Base-by-base conservation (phyloP, 2,797 vertebrate species). In the Galaxias olidus region DNA sequence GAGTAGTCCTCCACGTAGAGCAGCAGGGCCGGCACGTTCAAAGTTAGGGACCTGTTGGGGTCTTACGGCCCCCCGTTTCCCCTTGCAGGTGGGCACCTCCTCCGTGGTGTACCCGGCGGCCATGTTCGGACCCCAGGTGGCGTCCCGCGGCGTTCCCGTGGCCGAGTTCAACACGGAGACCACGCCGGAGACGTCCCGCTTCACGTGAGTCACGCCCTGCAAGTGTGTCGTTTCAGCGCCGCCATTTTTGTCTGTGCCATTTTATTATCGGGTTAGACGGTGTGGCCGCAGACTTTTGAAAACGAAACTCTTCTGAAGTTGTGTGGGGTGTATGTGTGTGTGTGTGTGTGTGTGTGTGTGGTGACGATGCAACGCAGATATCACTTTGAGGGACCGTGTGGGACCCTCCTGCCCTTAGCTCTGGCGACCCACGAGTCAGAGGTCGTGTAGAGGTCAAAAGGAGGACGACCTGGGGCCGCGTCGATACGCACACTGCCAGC, bases 81-180 rank as follows among this genome's bases (percentile, higher is more conserved):
- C 53, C 48, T 59, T 12, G 45, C 46, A 99, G 97, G 95, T 98
- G 43, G 97, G 97, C 18, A 97, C 96, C 0, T 97, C 97, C 45
- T 97, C 97, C 0, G 90, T 98, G 53, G 96, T 99, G 67, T 98
- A 97, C 82, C 97, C 97, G 0, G 96, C 96, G 0, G 97, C 96
- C 55, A 94, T 96, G 94, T 98, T 98, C 72, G 96, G 95, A 10
- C 96, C 97, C 0, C 95, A 95, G 76, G 94, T 98, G 41, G 94
- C 95, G 0, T 93, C 94, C 63, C 90, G 96, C 59, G 95, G 96
- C 0, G 82, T 99, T 55, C 96, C 96, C 0, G 97, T 98, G 54
- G 96, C 96, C 0, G 97, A 99, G 66, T 98, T 99, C 66, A 99
- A 98, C 85, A 93, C 70, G 56, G 84, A 89, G 19, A 69, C 81